Percentiles rank a stretch among this genome's conserved stretches.
These are phyloP conservation scores for Cerceris rybyensis DNA, from an alignment of 2,888 invertebrate genomes.

Conservation along the genomic window DNA sequence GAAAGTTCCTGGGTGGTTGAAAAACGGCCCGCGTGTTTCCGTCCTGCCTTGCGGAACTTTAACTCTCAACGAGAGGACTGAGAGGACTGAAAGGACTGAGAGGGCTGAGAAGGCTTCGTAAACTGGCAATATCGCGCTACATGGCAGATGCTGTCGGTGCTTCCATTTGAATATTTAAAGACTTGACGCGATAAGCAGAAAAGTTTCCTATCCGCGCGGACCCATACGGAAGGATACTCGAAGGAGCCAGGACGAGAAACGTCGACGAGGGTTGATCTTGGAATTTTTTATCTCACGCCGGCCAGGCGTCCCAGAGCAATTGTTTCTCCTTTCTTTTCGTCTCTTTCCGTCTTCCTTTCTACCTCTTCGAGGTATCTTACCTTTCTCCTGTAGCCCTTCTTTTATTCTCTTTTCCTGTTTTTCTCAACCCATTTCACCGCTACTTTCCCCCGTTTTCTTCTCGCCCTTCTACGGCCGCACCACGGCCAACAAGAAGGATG, in stretches of 20 bases:
- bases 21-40: slow-evolving; percentile 14
- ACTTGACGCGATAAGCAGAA: slow-evolving; percentile 44
- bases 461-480: slow-evolving; percentile 7
- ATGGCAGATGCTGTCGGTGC: slow-evolving; percentile 44
- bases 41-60: slow-evolving; percentile 30
- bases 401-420: neutral
- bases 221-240: slow-evolving; percentile 39
- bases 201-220: slow-evolving; percentile 51
- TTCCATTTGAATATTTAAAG: slow-evolving; percentile 68
- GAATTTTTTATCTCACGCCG: slow-evolving; percentile 62
- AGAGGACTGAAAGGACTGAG: neutral
- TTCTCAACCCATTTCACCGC: neutral
- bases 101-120: slow-evolving; percentile 16
- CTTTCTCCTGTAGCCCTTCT: slow-evolving; percentile 7
- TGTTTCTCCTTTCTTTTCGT: slow-evolving; percentile 52
- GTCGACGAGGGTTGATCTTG: slow-evolving; percentile 55
- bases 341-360: neutral
- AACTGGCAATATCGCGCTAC: slow-evolving; percentile 53
- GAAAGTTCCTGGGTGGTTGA: slow-evolving; percentile 21
- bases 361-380: neutral
- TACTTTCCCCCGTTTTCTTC: slow-evolving; percentile 31
- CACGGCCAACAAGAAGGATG: slow-evolving; percentile 45
- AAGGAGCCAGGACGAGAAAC: slow-evolving; percentile 32
- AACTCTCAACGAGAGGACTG: slow-evolving; percentile 11
- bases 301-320: slow-evolving; percentile 66